A percentile compares a stretch with the other conserved stretches of the same genome.
These are phyloP conservation scores for Aporrectodea caliginosa DNA, from an alignment of 1,140 invertebrate species.

Conservation along the genomic window DNA sequence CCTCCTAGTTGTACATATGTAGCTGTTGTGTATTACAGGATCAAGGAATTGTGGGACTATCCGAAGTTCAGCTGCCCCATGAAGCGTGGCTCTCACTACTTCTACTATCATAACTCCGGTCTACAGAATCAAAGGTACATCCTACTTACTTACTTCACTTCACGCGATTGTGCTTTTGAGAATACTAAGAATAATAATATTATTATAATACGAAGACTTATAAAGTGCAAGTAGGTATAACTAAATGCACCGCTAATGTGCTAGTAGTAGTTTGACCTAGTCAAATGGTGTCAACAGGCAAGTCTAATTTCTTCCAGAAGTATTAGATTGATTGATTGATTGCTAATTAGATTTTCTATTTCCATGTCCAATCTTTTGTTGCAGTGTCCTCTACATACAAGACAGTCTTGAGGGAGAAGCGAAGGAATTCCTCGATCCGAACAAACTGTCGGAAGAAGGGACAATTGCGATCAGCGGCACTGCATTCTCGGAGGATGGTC, in stretches of 20 bases:
- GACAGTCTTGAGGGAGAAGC: slow-evolving; percentile 74
- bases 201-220: too few relatives aligned
- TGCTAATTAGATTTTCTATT: too few relatives aligned
- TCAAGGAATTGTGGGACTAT: slow-evolving; percentile 92
- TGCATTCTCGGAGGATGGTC: slow-evolving; percentile 85
- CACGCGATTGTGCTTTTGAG: too few relatives aligned
- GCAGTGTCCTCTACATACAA: slow-evolving; percentile 88
- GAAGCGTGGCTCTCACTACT: slow-evolving; percentile 79
- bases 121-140: slow-evolving; percentile 86
- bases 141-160: too few relatives aligned
- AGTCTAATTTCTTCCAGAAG: too few relatives aligned
- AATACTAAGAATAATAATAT: too few relatives aligned
- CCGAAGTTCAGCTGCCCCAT: slow-evolving; percentile 87
- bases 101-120: slow-evolving; percentile 90
- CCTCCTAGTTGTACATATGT: not conserved
- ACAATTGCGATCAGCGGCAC: slow-evolving; percentile 77
- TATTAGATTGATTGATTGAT: too few relatives aligned
- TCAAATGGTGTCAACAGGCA: too few relatives aligned
- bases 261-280: too few relatives aligned
- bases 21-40: slow-evolving; percentile 44
- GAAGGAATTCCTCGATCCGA: slow-evolving; percentile 90
- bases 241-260: too few relatives aligned
- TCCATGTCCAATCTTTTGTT: too few relatives aligned
- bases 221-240: too few relatives aligned
- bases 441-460: slow-evolving; percentile 85